A percentile compares a stretch with the other conserved stretches of the same genome.
These are phyloP conservation scores for Hipparchia sbordonii DNA, from an alignment of 2,888 invertebrate genomes.

Conservation along the genomic window DNA sequence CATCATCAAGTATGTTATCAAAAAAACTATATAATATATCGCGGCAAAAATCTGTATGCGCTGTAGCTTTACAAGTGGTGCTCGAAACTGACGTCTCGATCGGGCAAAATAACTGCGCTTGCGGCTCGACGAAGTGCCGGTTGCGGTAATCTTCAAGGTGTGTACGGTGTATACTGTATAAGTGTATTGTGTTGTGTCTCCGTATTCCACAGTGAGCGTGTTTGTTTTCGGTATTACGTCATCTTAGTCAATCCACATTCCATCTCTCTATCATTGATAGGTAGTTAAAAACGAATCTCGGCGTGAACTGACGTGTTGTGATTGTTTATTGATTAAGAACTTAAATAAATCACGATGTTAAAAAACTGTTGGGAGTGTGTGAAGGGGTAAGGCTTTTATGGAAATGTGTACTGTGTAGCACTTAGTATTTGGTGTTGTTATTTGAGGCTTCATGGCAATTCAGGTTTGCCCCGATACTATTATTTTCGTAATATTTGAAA, in stretches of 20 bases:
- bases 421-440: background rate
- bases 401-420: background rate
- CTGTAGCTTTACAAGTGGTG: slow-evolving; percentile 16
- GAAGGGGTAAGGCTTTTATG: slow-evolving; percentile 59
- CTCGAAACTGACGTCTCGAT: slow-evolving; percentile 49
- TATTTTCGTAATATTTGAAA: background rate
- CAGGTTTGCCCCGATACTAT: background rate
- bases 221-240: slow-evolving; percentile 78
- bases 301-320: slow-evolving; percentile 43
- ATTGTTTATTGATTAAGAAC: background rate
- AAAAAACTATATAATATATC: slow-evolving; percentile 22
- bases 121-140: slow-evolving; percentile 34
- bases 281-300: slow-evolving; percentile 42
- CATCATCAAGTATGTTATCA: background rate
- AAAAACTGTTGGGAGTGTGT: slow-evolving; percentile 76
- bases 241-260: slow-evolving; percentile 49
- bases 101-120: slow-evolving; percentile 50
- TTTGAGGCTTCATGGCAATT: background rate
- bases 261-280: slow-evolving; percentile 47
- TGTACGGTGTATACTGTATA: slow-evolving; percentile 44
- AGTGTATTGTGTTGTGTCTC: slow-evolving; percentile 30
- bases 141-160: slow-evolving; percentile 49
- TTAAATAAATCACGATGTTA: slow-evolving; percentile 60
- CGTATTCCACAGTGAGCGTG: slow-evolving; percentile 49
- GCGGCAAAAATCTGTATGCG: slow-evolving; percentile 13